These are phyloP conservation scores for Pterocles burchelli DNA, from an alignment of 2,113 vertebrate genomes.

Conservation along the genomic window DNA sequence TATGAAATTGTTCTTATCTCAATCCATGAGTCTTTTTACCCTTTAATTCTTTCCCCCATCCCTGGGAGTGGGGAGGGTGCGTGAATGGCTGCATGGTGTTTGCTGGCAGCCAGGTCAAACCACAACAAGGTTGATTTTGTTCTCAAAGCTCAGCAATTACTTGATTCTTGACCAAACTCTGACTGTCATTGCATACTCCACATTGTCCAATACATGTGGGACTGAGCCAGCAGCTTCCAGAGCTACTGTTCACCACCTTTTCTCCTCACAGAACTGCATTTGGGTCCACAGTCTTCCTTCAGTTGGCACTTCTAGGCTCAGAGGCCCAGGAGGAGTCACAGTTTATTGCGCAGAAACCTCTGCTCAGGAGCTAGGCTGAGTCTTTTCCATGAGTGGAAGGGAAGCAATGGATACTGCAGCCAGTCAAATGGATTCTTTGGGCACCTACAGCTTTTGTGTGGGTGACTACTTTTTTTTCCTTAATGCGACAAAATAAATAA, in stretches of 20 bases:
- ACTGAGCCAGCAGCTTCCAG: neutral
- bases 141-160: neutral
- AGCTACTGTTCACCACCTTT: neutral
- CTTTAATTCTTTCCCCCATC: too few species aligned
- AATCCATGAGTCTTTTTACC: too few species aligned
- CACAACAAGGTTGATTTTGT: neutral
- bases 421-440: neutral
- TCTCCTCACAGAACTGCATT: neutral
- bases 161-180: neutral
- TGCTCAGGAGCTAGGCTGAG: neutral
- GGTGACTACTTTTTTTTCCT: neutral
- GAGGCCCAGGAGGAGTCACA: neutral
- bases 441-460: neutral
- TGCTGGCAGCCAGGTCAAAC: too few species aligned
- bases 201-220: neutral
- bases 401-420: neutral
- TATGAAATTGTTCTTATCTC: too few species aligned
- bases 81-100: too few species aligned
- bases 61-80: too few species aligned
- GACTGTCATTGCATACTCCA: neutral
- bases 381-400: neutral
- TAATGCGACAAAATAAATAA: constrained; percentile 3
- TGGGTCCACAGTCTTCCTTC: neutral
- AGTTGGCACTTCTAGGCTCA: neutral
- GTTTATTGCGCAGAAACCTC: neutral